A percentile compares a stretch with the other conserved stretches of the same genome.
Evolutionary conservation across 2,888 invertebrate genomes (phyloP).

Genomic region (Drosophila peninsularis): DNA sequence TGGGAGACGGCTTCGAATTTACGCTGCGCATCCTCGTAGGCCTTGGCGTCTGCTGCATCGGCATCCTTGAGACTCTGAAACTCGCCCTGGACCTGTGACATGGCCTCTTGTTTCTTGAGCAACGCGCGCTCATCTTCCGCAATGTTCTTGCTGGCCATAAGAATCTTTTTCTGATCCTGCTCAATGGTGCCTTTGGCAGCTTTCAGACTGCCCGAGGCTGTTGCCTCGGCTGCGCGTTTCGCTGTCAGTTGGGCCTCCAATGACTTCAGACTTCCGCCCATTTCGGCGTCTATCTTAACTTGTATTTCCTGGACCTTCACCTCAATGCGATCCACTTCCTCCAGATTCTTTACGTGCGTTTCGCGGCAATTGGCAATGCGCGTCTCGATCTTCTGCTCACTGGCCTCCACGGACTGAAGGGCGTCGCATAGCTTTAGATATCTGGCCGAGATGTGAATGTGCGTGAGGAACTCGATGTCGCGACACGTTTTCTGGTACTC

Average conservation of each 20-base stretch:
- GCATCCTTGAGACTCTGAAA: slow-evolving; percentile 89
- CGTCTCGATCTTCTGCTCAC: slow-evolving; percentile 86
- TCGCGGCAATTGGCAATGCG: slow-evolving; percentile 87
- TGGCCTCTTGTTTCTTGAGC: slow-evolving; percentile 87
- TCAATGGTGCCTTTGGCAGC: slow-evolving; percentile 88
- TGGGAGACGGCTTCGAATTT: slow-evolving; percentile 93
- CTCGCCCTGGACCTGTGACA: slow-evolving; percentile 87
- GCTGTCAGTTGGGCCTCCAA: slow-evolving; percentile 88
- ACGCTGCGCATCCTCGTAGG: slow-evolving; percentile 90
- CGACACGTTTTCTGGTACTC: slow-evolving; percentile 94
- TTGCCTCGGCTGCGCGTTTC: slow-evolving; percentile 89
- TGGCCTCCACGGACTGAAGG: slow-evolving; percentile 86
- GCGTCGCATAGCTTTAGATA: slow-evolving; percentile 85
- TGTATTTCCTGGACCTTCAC: slow-evolving; percentile 87
- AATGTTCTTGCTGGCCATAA: slow-evolving; percentile 88
- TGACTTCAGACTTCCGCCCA: slow-evolving; percentile 87
- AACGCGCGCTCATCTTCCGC: slow-evolving; percentile 89
- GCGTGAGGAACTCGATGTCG: slow-evolving; percentile 92
- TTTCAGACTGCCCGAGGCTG: slow-evolving; percentile 87
- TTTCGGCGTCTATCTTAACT: slow-evolving; percentile 88
- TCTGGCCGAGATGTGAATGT: slow-evolving; percentile 86
- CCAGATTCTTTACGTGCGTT: slow-evolving; percentile 86
- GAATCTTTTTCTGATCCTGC: slow-evolving; percentile 89
- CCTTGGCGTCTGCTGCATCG: slow-evolving; percentile 88
- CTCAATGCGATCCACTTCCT: slow-evolving; percentile 86